These are phyloP conservation scores for Thymelicus sylvestris DNA, from an alignment of 2,888 invertebrate species.

Conservation along the genomic window DNA sequence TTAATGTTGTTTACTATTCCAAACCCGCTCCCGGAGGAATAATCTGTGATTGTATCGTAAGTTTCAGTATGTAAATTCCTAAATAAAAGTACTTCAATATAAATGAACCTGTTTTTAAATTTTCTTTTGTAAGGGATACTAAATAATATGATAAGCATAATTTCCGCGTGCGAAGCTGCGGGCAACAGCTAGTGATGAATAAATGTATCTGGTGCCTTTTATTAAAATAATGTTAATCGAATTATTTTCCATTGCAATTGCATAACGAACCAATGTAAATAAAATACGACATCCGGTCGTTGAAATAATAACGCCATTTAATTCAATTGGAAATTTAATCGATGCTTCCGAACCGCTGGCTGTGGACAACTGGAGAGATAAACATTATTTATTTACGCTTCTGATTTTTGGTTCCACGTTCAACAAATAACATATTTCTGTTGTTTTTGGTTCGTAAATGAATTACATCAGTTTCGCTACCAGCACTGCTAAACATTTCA, in stretches of 20 bases:
- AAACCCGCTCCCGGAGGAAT: no score
- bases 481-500: no score
- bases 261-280: constrained; percentile 6
- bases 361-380: background rate
- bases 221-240: background rate
- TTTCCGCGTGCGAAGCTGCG: no score
- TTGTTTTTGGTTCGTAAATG: background rate
- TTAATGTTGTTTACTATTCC: no score
- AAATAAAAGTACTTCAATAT: no score
- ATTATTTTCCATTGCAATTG: constrained; percentile 1
- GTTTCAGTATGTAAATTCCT: no score
- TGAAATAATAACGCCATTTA: constrained; percentile 3
- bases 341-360: constrained; percentile 10
- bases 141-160: no score
- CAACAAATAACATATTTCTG: background rate
- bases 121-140: no score
- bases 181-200: no score
- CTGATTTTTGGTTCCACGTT: constrained; percentile 10
- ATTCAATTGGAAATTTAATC: constrained; percentile 19
- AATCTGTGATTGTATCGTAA: no score
- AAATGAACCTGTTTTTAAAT: no score
- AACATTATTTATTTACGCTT: constrained; percentile 18
- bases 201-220: background rate
- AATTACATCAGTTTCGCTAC: background rate
- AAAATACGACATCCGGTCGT: background rate